A percentile compares a stretch with the other conserved stretches of the same genome.
phyloP scores from a whole-genome alignment of 2,888 invertebrate genomes.

The Merodon equestris region DNA sequence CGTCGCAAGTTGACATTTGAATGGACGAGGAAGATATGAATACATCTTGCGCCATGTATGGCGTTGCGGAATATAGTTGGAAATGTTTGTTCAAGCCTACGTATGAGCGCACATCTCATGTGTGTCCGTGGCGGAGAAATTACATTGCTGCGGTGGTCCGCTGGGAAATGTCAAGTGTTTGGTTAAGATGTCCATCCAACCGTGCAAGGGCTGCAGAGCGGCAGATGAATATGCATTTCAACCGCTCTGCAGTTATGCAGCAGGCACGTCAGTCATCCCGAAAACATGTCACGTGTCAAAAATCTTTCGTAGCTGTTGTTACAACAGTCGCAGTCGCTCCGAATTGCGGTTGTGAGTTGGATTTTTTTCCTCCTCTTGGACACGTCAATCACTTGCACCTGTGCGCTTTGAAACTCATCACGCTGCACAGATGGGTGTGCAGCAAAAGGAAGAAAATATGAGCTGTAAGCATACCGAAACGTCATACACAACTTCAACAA shows the following conservation, averaged over 20 bases:
- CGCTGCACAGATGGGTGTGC: slow-evolving; percentile 43
- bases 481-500: slow-evolving; percentile 67
- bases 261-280: slow-evolving; percentile 34
- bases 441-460: slow-evolving; percentile 18
- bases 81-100: slow-evolving; percentile 25
- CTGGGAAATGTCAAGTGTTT: slow-evolving; percentile 58
- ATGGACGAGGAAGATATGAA: slow-evolving; percentile 61
- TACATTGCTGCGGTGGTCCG: slow-evolving; percentile 52
- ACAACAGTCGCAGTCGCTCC: slow-evolving; percentile 31
- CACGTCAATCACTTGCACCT: slow-evolving; percentile 63
- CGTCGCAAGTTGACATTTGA: slow-evolving; percentile 51
- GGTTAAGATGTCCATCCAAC: slow-evolving; percentile 56
- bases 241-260: slow-evolving; percentile 19
- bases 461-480: slow-evolving; percentile 65
- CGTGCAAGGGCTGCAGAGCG: slow-evolving; percentile 9
- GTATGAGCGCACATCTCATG: slow-evolving; percentile 8
- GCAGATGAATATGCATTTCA: slow-evolving; percentile 58
- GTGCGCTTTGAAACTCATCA: slow-evolving; percentile 59
- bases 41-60: slow-evolving; percentile 37
- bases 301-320: slow-evolving; percentile 37
- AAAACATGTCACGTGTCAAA: slow-evolving; percentile 62
- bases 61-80: slow-evolving; percentile 29
- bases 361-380: slow-evolving; percentile 33
- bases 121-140: slow-evolving; percentile 2
- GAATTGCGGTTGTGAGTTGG: slow-evolving; percentile 27